phyloP scores from a whole-genome alignment of 2,113 vertebrate species.

The Tupaia chinensis region DNA sequence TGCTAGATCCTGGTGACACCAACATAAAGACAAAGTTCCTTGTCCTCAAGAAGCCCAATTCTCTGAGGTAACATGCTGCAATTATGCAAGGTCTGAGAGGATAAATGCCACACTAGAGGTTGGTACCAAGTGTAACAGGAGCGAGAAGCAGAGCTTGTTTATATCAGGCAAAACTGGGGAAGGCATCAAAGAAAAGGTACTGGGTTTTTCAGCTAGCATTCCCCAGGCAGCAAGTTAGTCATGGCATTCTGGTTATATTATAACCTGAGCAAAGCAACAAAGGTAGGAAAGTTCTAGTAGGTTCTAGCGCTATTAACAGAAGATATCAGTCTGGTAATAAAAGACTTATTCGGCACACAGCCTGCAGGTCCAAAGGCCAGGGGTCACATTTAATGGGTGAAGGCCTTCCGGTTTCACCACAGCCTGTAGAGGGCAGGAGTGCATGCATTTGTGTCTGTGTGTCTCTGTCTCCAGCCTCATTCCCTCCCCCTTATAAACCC shows the following conservation, averaged over 20 bases:
- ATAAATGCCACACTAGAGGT: not conserved
- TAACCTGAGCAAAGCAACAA: conserved; percentile 30
- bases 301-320: no score
- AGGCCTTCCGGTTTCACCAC: no score
- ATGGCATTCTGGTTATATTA: not conserved
- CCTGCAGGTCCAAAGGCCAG: no score
- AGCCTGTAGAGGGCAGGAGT: no score
- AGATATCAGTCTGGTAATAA: no score
- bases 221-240: not conserved
- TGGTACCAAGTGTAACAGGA: not conserved
- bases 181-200: conserved; percentile 20
- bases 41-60: conserved; percentile 28
- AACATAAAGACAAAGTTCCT: conserved; percentile 25
- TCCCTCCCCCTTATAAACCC: no score
- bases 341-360: no score
- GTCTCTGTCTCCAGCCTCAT: no score
- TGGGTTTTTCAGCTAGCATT: conserved; percentile 33
- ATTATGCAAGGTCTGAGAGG: not conserved
- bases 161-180: not conserved
- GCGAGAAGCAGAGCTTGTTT: not conserved
- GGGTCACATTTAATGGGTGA: no score
- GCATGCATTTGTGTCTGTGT: no score
- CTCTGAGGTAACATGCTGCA: not conserved
- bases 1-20: not conserved
- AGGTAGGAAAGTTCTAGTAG: not conserved